A percentile compares a stretch with the other conserved stretches of the same genome.
phyloP scores from a whole-genome alignment of 1,140 invertebrate genomes.

The Micrasema longulum region DNA sequence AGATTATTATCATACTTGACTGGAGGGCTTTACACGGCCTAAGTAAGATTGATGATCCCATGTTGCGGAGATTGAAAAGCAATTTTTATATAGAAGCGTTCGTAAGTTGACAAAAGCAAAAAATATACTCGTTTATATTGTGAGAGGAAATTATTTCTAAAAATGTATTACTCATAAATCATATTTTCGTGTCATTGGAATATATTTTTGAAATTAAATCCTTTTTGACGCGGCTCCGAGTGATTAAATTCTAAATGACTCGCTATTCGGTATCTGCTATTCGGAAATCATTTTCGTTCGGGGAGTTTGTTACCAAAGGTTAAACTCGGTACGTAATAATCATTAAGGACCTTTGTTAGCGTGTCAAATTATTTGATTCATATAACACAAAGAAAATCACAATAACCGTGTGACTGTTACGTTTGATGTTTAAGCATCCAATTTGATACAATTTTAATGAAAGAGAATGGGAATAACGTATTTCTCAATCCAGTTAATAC shows the following conservation, averaged over 20 bases:
- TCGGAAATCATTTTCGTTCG: no score
- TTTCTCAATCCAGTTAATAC: no score
- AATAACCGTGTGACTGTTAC: no score
- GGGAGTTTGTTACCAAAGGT: no score
- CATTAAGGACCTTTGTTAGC: no score
- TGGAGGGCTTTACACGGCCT: conserved; percentile 17
- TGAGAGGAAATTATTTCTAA: conserved; percentile 9
- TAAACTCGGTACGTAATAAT: no score
- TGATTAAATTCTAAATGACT: background rate
- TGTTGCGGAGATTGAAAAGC: conserved; percentile 29
- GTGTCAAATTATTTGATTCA: no score
- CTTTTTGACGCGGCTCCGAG: background rate
- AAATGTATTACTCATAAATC: conserved; percentile 20
- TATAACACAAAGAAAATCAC: no score
- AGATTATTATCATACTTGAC: conserved; percentile 31
- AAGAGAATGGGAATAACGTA: no score
- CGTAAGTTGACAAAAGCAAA: conserved; percentile 15
- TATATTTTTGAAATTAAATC: conserved; percentile 7
- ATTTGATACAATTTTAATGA: no score
- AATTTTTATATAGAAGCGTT: conserved; percentile 19
- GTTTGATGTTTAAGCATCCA: no score
- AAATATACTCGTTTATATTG: conserved; percentile 20
- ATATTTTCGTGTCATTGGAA: background rate
- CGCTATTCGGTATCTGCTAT: no score
- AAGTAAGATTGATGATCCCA: conserved; percentile 39